phyloP scores from a whole-genome alignment of 2,113 vertebrate genomes.

The Spheniscus mendiculus region DNA sequence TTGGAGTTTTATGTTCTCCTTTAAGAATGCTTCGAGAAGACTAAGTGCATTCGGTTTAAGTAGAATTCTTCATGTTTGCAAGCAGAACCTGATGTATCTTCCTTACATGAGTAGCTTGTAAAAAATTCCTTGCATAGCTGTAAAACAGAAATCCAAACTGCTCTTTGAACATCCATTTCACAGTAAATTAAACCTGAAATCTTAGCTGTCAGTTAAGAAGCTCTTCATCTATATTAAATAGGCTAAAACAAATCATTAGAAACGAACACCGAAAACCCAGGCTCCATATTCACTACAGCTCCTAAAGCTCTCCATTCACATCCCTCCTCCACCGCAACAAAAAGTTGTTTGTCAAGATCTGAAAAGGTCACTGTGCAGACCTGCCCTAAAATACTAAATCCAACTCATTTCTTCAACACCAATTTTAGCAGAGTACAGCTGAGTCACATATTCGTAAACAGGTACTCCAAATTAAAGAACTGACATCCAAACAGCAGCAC shows the following conservation, averaged over 20 bases:
- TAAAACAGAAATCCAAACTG: background rate
- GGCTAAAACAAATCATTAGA: background rate
- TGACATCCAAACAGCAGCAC: background rate
- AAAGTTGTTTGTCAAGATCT: background rate
- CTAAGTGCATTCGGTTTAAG: background rate
- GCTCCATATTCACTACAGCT: fast-evolving
- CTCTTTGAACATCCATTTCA: background rate
- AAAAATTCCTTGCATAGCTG: background rate
- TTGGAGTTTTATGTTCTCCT: background rate
- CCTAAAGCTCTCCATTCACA: background rate
- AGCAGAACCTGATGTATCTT: background rate
- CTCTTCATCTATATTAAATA: background rate
- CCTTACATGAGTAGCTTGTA: fast-evolving
- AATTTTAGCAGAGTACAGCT: fast-evolving
- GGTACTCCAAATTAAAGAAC: background rate
- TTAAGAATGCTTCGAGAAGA: background rate
- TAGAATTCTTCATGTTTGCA: background rate
- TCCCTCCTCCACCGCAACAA: background rate
- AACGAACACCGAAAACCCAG: background rate
- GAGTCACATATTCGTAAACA: fast-evolving
- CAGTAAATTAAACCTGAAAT: background rate
- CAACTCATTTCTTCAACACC: background rate
- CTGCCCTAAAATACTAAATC: background rate
- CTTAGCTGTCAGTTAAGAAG: background rate
- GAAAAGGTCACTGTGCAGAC: background rate